A percentile compares a stretch with the other conserved stretches of the same genome.
Conservation (phyloP, 2,113 vertebrate genomes). For the Corythornis cristatus region DNA sequence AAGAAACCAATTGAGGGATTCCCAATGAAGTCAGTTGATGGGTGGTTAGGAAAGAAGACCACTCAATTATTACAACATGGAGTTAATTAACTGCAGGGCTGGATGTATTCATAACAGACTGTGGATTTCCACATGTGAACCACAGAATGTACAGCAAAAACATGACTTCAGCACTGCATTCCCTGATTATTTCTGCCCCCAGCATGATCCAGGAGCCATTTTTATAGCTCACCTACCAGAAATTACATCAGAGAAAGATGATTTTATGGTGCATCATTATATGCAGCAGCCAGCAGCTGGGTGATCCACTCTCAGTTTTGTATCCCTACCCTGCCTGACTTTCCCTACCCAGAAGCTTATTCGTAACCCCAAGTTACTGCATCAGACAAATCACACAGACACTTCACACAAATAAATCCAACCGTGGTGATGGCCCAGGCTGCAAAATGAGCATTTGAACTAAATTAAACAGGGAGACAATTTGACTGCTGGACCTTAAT, state of each 20-base stretch:
- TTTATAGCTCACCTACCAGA: not conserved
- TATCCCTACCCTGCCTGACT: not conserved
- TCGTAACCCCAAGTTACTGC: not conserved
- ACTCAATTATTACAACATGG: not conserved
- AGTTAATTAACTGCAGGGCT: not conserved
- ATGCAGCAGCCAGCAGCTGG: not conserved
- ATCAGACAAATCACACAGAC: too few relatives aligned
- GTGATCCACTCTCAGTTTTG: not conserved
- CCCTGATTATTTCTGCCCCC: not conserved
- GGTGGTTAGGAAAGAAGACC: not conserved
- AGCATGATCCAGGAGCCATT: not conserved
- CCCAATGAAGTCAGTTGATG: not conserved
- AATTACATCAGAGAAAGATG: not conserved
- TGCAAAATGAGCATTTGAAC: not conserved
- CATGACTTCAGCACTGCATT: too few relatives aligned
- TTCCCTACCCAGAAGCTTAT: not conserved
- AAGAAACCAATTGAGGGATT: not conserved
- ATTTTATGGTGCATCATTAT: not conserved
- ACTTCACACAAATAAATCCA: not conserved
- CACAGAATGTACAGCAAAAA: not conserved
- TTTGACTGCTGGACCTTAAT: not conserved
- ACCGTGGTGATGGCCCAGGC: not conserved
- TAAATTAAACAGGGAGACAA: not conserved
- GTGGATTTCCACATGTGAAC: not conserved
- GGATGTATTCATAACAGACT: not conserved